Percentiles rank a stretch among this genome's conserved stretches.
Evolutionary conservation across 1,140 invertebrate species (phyloP).

Genomic region (Ceratitis capitata): DNA sequence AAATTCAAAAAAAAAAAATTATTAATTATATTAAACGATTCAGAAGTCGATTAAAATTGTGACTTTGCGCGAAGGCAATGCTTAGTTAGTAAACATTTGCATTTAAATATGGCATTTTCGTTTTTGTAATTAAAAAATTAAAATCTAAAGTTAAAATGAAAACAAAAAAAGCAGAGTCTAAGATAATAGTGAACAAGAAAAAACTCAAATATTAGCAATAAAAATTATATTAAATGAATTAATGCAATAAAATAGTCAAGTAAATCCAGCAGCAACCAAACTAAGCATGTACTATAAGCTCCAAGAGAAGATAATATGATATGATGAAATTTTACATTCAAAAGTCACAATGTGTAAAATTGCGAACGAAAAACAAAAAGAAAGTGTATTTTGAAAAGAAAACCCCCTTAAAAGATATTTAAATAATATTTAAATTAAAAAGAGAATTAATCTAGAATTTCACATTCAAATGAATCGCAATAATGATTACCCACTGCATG

Average conservation of each 20-base stretch:
- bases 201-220: not conserved
- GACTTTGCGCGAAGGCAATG: conserved; percentile 14
- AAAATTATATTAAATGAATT: not conserved
- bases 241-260: not conserved
- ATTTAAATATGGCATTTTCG: conserved; percentile 26
- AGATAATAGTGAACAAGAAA: not conserved
- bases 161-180: not conserved
- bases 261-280: not conserved
- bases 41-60: not conserved
- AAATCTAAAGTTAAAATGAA: not conserved
- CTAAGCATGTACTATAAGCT: not conserved
- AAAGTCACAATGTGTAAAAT: not conserved
- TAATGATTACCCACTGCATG: not conserved
- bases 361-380: not conserved
- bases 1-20: not conserved
- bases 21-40: not conserved
- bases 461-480: not conserved
- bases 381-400: not conserved
- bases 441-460: not conserved
- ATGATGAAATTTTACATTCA: not conserved
- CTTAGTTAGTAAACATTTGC: conserved; percentile 31
- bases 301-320: not conserved
- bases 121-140: not conserved
- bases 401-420: not conserved
- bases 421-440: not conserved